A percentile compares a stretch with the other conserved stretches of the same genome.
These are phyloP conservation scores for Caenorhabditis sp. DNA, from an alignment of 2,888 invertebrate species.

Conservation along the genomic window DNA sequence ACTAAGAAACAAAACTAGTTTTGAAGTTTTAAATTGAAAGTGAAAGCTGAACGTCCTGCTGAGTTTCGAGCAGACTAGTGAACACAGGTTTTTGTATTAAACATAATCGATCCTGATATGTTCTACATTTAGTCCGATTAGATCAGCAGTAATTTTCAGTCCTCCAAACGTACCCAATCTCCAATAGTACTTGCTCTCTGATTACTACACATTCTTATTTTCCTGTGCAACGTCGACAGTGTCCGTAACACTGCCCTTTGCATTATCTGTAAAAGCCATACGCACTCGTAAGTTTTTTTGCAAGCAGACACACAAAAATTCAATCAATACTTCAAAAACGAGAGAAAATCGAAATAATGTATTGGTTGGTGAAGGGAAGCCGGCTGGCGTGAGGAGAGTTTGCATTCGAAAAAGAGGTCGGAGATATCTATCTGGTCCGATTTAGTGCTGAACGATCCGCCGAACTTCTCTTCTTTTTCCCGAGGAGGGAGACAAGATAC, in stretches of 20 bases:
- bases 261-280: conserved; percentile 41
- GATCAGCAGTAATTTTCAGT: no score
- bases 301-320: not conserved
- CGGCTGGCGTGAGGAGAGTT: conserved; percentile 20
- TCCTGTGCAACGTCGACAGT: conserved; percentile 45
- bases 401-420: conserved; percentile 43
- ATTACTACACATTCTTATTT: conserved; percentile 55
- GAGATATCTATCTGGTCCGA: conserved; percentile 40
- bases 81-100: no score
- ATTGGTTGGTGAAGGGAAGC: conserved; percentile 24
- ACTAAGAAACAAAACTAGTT: no score
- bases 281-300: not conserved
- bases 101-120: no score
- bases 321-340: conserved; percentile 47
- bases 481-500: conserved; percentile 18
- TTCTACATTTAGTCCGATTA: no score
- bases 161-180: conserved; percentile 47
- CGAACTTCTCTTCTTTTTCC: conserved; percentile 26
- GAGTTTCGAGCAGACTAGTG: no score
- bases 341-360: conserved; percentile 20
- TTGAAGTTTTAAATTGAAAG: no score
- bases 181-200: conserved; percentile 55
- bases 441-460: conserved; percentile 32
- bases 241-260: conserved; percentile 52
- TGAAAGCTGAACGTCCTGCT: no score